Percentiles rank a stretch among this genome's conserved stretches.
These are phyloP conservation scores for Tapirus indicus DNA, from an alignment of 2,797 vertebrate genomes.

Conservation along the genomic window DNA sequence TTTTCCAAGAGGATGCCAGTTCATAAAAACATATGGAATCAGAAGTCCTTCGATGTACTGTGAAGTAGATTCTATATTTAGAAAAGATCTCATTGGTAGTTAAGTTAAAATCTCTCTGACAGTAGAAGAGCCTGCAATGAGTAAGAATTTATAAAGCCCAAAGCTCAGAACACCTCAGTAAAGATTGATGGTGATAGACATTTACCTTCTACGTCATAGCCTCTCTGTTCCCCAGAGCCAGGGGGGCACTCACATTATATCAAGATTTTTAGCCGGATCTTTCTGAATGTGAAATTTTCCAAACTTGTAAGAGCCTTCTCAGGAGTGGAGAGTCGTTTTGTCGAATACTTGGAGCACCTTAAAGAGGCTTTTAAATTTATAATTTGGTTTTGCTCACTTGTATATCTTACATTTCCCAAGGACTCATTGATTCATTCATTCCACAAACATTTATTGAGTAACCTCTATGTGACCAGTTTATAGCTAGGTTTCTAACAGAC, in stretches of 20 bases:
- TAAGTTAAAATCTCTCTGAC: not conserved
- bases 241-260: not conserved
- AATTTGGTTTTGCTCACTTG: not conserved
- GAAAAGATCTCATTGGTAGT: not conserved
- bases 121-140: not conserved
- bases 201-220: not conserved
- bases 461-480: not conserved
- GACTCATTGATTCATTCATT: not conserved
- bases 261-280: not conserved
- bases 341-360: not conserved
- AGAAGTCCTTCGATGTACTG: not conserved
- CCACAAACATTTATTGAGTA: not conserved
- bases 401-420: not conserved
- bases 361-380: not conserved
- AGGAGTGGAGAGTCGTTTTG: not conserved
- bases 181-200: not conserved
- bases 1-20: not conserved
- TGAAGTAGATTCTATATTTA: not conserved
- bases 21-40: conserved; percentile 22
- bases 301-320: not conserved
- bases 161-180: not conserved
- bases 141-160: not conserved
- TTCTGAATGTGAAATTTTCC: not conserved
- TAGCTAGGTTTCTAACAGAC: not conserved
- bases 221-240: not conserved